phyloP scores from a whole-genome alignment of 2,888 invertebrate genomes.

The Drosophila stalkeri region DNA sequence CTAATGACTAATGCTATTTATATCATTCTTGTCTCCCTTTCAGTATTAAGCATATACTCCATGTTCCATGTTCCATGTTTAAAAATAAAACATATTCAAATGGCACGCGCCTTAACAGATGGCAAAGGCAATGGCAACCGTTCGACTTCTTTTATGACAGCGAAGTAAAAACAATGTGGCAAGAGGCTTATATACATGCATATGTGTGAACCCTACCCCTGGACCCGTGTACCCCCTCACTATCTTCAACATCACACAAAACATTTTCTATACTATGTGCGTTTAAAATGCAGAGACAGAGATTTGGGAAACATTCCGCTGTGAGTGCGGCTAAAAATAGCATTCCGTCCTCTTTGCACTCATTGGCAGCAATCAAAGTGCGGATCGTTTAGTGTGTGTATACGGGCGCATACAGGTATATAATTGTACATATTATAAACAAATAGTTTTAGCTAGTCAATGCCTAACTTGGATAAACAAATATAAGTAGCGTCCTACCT shows the following conservation, averaged over 20 bases:
- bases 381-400: constrained; percentile 38
- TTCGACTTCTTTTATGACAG: constrained; percentile 56
- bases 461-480: constrained; percentile 60
- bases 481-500: constrained; percentile 84
- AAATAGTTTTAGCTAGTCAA: constrained; percentile 62
- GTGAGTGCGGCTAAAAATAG: constrained; percentile 72
- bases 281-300: constrained; percentile 39
- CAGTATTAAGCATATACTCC: constrained; percentile 11
- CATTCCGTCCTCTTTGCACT: constrained; percentile 69
- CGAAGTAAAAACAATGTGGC: constrained; percentile 27
- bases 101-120: constrained; percentile 54
- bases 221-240: neutral
- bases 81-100: constrained; percentile 46
- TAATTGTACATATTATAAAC: constrained; percentile 48
- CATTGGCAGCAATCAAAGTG: constrained; percentile 49
- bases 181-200: constrained; percentile 9
- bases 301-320: constrained; percentile 69
- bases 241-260: neutral
- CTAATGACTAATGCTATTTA: constrained; percentile 23
- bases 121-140: constrained; percentile 9
- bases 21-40: neutral
- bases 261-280: constrained; percentile 30
- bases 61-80: constrained; percentile 27
- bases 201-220: constrained; percentile 6
- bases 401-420: neutral